These are phyloP conservation scores for Acanthurus lineatus DNA, from an alignment of 2,797 vertebrate genomes.

Conservation along the genomic window DNA sequence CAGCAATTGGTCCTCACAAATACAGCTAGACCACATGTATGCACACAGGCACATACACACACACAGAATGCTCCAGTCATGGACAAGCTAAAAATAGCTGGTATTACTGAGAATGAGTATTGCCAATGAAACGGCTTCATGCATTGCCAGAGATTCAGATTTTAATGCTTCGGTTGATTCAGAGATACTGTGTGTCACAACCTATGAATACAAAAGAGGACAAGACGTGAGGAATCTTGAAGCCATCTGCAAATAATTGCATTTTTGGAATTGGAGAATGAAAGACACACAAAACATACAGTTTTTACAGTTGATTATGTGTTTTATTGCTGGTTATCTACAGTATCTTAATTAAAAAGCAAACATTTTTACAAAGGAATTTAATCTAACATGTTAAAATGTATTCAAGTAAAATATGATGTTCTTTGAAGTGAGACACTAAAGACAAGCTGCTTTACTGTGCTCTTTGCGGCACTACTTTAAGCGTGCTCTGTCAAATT, in stretches of 20 bases:
- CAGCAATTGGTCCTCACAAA: slow-evolving; percentile 32
- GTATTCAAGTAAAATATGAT: neutral
- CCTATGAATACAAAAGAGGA: slow-evolving; percentile 43
- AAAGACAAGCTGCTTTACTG: neutral
- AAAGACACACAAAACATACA: neutral
- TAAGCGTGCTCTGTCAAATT: neutral
- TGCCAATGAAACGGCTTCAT: slow-evolving; percentile 66
- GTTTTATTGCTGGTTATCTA: slow-evolving; percentile 1
- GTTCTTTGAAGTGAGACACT: neutral
- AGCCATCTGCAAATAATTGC: slow-evolving; percentile 12
- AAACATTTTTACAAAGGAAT: neutral
- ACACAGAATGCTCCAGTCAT: slow-evolving; percentile 51
- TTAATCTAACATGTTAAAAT: neutral
- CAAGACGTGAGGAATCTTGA: neutral
- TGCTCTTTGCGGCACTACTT: neutral
- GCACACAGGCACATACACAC: slow-evolving; percentile 26
- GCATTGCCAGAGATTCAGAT: slow-evolving; percentile 55
- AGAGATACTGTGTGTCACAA: slow-evolving; percentile 32
- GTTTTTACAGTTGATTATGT: neutral
- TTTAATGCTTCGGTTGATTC: slow-evolving; percentile 37
- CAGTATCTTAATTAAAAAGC: slow-evolving; percentile 3
- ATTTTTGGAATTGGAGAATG: slow-evolving; percentile 3
- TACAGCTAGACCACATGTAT: slow-evolving; percentile 11
- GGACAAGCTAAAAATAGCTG: slow-evolving; percentile 79
- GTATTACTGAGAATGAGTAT: slow-evolving; percentile 77